Percentiles rank a stretch among this genome's conserved stretches.
Evolutionary conservation across 2,888 invertebrate species (phyloP).

Genomic region (Venusia cambrica): DNA sequence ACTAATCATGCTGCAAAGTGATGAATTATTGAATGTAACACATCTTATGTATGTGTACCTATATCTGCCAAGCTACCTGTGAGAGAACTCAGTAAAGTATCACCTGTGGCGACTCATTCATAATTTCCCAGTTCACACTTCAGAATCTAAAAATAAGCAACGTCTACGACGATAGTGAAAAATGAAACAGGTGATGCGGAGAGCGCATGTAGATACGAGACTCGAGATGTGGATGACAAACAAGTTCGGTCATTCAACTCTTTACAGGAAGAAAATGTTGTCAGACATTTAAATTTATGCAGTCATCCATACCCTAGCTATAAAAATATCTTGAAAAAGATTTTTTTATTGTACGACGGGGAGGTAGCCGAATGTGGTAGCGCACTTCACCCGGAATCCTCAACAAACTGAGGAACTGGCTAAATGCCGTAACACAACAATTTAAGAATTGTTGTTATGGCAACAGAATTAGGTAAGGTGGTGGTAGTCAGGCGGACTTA

Average conservation of each 20-base stretch:
- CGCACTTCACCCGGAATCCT: no score
- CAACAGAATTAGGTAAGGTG: no score
- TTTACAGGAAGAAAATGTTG: conserved; percentile 39
- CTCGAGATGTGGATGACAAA: conserved; percentile 63
- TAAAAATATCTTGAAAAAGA: conserved; percentile 5
- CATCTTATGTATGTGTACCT: conserved; percentile 34
- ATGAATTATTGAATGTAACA: conserved; percentile 43
- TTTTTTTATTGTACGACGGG: conserved; percentile 2
- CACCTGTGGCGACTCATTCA: conserved; percentile 59
- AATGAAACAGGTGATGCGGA: conserved; percentile 66
- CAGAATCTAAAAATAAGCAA: conserved; percentile 59
- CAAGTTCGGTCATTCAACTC: conserved; percentile 56
- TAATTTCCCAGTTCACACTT: conserved; percentile 50
- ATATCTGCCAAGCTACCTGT: no score
- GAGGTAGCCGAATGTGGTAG: no score
- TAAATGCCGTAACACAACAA: no score
- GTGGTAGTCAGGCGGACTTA: no score
- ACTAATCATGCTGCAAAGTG: conserved; percentile 23
- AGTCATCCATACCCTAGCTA: conserved; percentile 11
- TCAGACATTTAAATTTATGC: conserved; percentile 18
- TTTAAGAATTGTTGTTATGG: no score
- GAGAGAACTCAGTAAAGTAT: conserved; percentile 39
- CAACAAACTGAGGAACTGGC: no score
- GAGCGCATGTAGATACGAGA: conserved; percentile 42
- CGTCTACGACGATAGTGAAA: conserved; percentile 59